Percentiles rank a stretch among this genome's conserved stretches.
Conservation (phyloP, 1,140 invertebrate genomes). For the Meloidogyne floridensis region DNA sequence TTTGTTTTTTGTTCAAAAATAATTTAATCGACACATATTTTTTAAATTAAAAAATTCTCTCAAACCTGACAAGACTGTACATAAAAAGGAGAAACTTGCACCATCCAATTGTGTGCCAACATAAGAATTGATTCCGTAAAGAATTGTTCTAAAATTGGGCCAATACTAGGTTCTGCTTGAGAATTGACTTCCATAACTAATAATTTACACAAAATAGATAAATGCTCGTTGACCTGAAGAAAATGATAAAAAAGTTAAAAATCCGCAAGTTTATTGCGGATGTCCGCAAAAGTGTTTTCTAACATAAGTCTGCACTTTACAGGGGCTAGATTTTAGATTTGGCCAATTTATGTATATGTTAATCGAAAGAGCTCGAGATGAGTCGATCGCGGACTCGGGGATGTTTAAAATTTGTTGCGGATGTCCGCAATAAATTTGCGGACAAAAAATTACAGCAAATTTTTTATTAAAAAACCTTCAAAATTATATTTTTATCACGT, state of each 20-base stretch:
- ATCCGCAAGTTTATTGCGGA: conserved; percentile 69
- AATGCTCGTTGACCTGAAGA: conserved; percentile 83
- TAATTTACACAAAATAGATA: conserved; percentile 87
- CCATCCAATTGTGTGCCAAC: conserved; percentile 70
- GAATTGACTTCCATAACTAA: conserved; percentile 77
- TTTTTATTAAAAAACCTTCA: conserved; percentile 55
- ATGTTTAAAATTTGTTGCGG: no score
- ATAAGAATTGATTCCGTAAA: conserved; percentile 69
- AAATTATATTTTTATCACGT: conserved; percentile 51
- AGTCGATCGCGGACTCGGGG: no score
- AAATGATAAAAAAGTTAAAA: conserved; percentile 75
- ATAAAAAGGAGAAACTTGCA: conserved; percentile 74
- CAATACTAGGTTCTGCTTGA: conserved; percentile 59
- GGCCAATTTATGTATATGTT: no score
- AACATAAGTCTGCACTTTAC: no score
- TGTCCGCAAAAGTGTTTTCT: no score
- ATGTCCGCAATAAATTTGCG: conserved; percentile 59
- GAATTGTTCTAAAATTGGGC: conserved; percentile 69
- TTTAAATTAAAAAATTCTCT: neutral
- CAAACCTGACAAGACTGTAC: conserved; percentile 74
- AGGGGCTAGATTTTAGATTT: no score
- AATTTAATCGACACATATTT: no score
- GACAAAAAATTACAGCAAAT: conserved; percentile 58
- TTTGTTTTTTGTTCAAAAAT: conserved; percentile 2
- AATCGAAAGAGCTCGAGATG: no score